These are phyloP conservation scores for Chloromyia formosa DNA, from an alignment of 2,888 invertebrate genomes.

Conservation along the genomic window DNA sequence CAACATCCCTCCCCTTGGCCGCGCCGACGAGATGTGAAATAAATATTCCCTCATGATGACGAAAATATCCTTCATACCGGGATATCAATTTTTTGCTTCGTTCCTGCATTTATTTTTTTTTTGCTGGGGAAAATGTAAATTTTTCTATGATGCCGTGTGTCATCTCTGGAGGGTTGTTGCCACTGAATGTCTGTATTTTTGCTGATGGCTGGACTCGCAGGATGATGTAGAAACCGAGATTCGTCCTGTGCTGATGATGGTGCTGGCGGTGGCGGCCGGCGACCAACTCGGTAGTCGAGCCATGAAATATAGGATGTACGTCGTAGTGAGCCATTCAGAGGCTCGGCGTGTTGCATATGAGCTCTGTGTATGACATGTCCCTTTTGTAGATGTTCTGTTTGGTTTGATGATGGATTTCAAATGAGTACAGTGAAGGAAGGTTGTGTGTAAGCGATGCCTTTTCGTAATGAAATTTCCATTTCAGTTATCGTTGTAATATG, in stretches of 20 bases:
- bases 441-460: too few relatives aligned
- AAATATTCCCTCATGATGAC: conserved; percentile 25
- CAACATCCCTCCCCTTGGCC: too few relatives aligned
- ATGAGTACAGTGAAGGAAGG: neutral
- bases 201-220: conserved; percentile 21
- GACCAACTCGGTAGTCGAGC: neutral
- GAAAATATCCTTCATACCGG: conserved; percentile 26
- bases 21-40: neutral
- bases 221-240: neutral
- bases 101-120: neutral
- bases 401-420: conserved; percentile 1
- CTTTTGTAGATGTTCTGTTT: conserved; percentile 21
- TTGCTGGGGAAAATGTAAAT: conserved; percentile 26
- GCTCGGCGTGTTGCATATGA: conserved; percentile 26
- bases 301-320: conserved; percentile 25
- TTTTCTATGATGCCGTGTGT: conserved; percentile 32
- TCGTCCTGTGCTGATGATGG: too few relatives aligned
- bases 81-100: too few relatives aligned
- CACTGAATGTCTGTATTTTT: conserved; percentile 37
- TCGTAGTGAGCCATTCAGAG: neutral
- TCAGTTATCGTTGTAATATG: too few relatives aligned
- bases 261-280: neutral
- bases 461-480: too few relatives aligned
- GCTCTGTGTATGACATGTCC: conserved; percentile 26
- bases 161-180: conserved; percentile 26